Evolutionary conservation across 2,888 invertebrate species (phyloP).

Genomic region (Pyrrhia umbra): DNA sequence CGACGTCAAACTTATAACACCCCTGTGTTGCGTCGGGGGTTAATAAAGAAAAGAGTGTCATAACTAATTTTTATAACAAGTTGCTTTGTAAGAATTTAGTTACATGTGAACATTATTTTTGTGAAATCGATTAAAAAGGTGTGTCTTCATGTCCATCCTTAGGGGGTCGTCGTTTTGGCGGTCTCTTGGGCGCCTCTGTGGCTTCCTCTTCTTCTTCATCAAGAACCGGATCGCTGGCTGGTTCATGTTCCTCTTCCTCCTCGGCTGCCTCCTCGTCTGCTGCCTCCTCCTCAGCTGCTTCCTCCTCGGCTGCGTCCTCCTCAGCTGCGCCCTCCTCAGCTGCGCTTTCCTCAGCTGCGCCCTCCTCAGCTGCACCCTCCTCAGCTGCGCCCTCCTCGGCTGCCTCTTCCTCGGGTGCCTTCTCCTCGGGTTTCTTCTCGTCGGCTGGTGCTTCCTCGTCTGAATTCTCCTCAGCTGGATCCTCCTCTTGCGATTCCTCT

Average conservation of each 20-base stretch:
- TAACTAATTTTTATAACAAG: too few species aligned
- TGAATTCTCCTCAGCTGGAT: too few species aligned
- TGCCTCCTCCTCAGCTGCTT: neutral
- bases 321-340: neutral
- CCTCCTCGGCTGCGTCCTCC: neutral
- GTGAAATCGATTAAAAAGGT: neutral
- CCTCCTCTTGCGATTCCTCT: too few species aligned
- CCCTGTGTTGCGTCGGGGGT: too few species aligned
- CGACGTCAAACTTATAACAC: too few species aligned
- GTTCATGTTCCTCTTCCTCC: neutral
- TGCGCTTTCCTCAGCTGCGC: neutral
- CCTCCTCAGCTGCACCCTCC: too few species aligned
- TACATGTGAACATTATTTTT: too few species aligned
- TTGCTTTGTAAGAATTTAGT: too few species aligned
- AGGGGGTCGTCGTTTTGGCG: neutral
- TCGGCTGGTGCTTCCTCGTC: too few species aligned
- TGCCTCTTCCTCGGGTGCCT: neutral
- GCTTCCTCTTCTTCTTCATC: neutral
- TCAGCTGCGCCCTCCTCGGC: too few species aligned
- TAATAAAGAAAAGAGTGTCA: too few species aligned
- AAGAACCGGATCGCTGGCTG: neutral
- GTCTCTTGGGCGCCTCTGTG: neutral
- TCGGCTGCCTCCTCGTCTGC: neutral
- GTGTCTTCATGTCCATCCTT: neutral
- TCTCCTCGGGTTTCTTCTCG: too few species aligned